A percentile compares a stretch with the other conserved stretches of the same genome.
phyloP scores from a whole-genome alignment of 2,113 vertebrate species.

The Tenrec ecaudatus region DNA sequence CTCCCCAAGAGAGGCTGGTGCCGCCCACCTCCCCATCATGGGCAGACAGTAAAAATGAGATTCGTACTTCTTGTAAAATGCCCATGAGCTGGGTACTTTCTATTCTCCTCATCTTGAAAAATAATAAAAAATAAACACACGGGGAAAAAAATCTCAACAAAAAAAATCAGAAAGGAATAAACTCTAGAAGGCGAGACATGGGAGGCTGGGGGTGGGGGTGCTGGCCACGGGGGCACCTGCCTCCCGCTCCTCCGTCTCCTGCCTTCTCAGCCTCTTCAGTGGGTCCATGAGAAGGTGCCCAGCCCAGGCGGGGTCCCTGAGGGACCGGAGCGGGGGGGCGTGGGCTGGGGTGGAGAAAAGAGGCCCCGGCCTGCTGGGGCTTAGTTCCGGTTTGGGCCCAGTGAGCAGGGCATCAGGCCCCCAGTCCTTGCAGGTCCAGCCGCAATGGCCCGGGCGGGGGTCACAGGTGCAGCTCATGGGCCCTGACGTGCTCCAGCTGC shows the following conservation, averaged over 20 bases:
- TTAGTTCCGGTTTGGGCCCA: slow-evolving; percentile 65
- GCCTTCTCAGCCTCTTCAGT: background rate
- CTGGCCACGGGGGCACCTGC: background rate
- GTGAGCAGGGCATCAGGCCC: background rate
- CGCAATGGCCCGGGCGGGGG: background rate
- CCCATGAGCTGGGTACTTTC: slow-evolving; percentile 80
- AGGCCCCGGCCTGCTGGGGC: slow-evolving; percentile 52
- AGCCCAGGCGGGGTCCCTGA: background rate
- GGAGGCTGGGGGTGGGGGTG: slow-evolving; percentile 20
- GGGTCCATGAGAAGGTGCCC: slow-evolving; percentile 57
- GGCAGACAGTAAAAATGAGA: slow-evolving; percentile 88
- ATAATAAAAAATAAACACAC: slow-evolving; percentile 85
- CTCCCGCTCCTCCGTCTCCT: background rate
- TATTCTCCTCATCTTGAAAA: slow-evolving; percentile 84
- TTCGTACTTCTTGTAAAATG: slow-evolving; percentile 90
- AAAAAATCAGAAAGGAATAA: slow-evolving; percentile 68
- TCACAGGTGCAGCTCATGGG: slow-evolving; percentile 94
- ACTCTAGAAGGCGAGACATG: slow-evolving; percentile 68
- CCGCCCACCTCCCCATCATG: slow-evolving; percentile 57
- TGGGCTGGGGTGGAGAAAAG: slow-evolving; percentile 72
- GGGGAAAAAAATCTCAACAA: slow-evolving; percentile 73
- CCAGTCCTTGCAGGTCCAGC: background rate
- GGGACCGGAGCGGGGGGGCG: background rate
- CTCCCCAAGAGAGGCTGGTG: slow-evolving; percentile 64
- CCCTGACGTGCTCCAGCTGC: slow-evolving; percentile 93